Percentiles rank a stretch among this genome's conserved stretches.
Conservation (phyloP, 2,113 vertebrate genomes). For the Mesitornis unicolor region DNA sequence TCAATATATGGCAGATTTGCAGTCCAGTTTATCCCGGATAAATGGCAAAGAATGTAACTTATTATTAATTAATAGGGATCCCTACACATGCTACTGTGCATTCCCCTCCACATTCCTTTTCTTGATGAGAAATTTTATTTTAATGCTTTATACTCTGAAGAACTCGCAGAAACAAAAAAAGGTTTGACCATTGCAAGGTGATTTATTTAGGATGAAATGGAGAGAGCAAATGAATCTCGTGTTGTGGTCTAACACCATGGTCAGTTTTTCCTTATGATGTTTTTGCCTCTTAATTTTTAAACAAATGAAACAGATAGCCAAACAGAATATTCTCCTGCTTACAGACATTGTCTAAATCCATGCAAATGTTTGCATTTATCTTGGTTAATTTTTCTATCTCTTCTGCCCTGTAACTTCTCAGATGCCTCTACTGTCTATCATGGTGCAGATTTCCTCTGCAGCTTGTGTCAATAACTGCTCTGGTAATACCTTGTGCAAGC, state of each 20-base stretch:
- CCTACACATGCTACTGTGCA: fast-evolving
- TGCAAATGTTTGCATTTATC: not conserved
- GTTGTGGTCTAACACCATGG: not conserved
- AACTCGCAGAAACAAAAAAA: not conserved
- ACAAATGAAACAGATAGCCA: not conserved
- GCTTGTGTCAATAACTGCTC: slow-evolving; percentile 9
- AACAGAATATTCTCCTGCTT: not conserved
- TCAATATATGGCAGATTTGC: not conserved
- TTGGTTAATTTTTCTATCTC: not conserved
- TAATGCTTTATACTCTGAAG: not conserved
- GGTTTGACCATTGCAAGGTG: not conserved
- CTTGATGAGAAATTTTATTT: not conserved
- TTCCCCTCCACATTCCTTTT: not conserved
- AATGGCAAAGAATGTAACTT: not conserved
- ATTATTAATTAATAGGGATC: not conserved
- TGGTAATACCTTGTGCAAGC: slow-evolving; percentile 35
- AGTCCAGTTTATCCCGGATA: not conserved
- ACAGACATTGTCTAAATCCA: not conserved
- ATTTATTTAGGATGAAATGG: not conserved
- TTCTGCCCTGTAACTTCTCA: not conserved
- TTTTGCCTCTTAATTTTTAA: not conserved
- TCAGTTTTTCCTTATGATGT: not conserved
- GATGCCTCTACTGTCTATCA: not conserved
- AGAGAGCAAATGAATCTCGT: not conserved
- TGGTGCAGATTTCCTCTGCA: not conserved